A percentile compares a stretch with the other conserved stretches of the same genome.
These are phyloP conservation scores for Mormyrus iriodes DNA, from an alignment of 2,113 vertebrate genomes.

Conservation along the genomic window DNA sequence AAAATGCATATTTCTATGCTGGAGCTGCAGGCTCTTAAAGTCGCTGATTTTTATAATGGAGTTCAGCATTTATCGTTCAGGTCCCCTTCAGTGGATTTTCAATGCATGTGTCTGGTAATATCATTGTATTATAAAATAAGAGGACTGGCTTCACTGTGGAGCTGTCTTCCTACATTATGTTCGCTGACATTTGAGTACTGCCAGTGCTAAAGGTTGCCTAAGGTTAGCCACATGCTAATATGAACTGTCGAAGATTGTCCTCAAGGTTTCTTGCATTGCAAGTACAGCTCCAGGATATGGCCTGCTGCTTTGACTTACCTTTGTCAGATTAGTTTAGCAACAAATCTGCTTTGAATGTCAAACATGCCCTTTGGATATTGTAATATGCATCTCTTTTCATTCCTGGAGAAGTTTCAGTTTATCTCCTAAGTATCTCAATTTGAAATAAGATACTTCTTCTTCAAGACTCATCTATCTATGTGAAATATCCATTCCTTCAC, in stretches of 20 bases:
- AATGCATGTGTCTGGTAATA: not conserved
- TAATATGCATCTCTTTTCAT: not conserved
- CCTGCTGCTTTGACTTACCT: not conserved
- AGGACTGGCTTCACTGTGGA: not conserved
- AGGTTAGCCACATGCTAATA: not conserved
- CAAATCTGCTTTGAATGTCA: not conserved
- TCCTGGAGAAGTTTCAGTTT: not conserved
- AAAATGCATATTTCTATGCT: slow-evolving; percentile 24
- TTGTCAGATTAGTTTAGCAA: not conserved
- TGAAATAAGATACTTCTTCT: not conserved
- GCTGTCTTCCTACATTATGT: not conserved
- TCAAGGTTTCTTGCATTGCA: not conserved
- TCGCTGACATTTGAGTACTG: not conserved
- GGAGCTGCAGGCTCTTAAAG: slow-evolving; percentile 18
- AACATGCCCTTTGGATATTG: not conserved
- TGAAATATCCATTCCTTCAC: not conserved
- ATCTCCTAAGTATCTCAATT: not conserved
- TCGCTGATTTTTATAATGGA: slow-evolving; percentile 33
- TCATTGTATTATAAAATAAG: slow-evolving; percentile 7
- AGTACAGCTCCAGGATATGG: not conserved
- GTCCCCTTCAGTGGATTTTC: not conserved
- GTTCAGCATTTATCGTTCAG: slow-evolving; percentile 29
- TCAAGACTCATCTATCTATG: not conserved
- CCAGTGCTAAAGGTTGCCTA: not conserved
- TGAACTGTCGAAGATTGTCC: slow-evolving; percentile 27